Base-by-base conservation (phyloP, 1,140 invertebrate species). In the Hypothenemus hampei region DNA sequence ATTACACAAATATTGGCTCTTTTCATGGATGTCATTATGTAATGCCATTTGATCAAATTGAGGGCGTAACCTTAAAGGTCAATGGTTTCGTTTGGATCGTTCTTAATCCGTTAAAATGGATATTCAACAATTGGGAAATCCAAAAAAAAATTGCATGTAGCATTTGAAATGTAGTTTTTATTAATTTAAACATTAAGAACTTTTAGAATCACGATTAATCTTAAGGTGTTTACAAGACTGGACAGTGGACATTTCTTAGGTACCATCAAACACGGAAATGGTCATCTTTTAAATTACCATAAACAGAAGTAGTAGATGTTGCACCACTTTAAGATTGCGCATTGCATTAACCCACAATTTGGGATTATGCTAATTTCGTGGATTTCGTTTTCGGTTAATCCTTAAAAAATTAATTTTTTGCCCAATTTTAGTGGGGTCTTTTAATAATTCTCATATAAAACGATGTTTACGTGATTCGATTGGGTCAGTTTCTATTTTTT, bases 291-390 rank as follows among this genome's bases (percentile, higher is more conserved):
- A 10, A 36, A 48, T 48, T 48, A 48, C 29, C 45, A 48, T 21
- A 31, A 13, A 29, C 20, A 11, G 19, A 36, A 37, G 22, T 44
- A 24, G 11, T 23, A 24, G 11, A 11, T 23, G 29, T 50, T 50
- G 24, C 47, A 40, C 47, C 47, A 50, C 23, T 13, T 26, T 43
- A 10, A 37, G 18, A 15, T 19, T 7, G 22, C 26, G 47, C 22
- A 50, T 50, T 16, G 19, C 5, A 50, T 50, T 50, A 50, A 50
- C 47, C 47, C 35, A 50, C 39, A 50, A 50, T 35, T 24, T 29
- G 7, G 33, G 47, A 50, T 50, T 50, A 50, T 50, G 47, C 7
- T 50, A 50, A 48, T 39, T 18, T 13, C 20, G 6, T 15, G 26
- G 8, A 22, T 15, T 39, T 50, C 40, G n/a, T 3, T 50, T 40